Evolutionary conservation across 64 coral and sea anemone genomes (phyloP), one percentile per base, ranked within the genome.

Genomic region (Catalaphyllia jardinei): DNA sequence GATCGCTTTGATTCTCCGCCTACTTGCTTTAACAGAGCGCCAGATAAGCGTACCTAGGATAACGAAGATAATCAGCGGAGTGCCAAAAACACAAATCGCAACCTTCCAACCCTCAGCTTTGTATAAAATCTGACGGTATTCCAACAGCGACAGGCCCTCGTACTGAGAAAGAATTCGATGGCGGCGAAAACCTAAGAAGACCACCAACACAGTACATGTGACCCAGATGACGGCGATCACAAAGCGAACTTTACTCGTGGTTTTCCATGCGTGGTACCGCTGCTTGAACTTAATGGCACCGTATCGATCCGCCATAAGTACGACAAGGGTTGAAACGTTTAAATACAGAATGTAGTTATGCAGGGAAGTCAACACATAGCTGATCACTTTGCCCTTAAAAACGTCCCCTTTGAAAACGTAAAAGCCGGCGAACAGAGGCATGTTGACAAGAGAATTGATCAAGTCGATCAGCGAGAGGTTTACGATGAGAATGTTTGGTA

Each of bases 401-500:
- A 77, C 1, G 0, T 49, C 13, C 13, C 10, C 14, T 14, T 64
- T 60, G 52, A 55, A 33, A n/a, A 88, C 24, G 25, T 77, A 77
- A 29, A 62, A 88, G 10, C 73, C 73, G 11, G 30, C 73, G 52
- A 88, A 88, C 0, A 88, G 38, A n/a, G 87, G 87, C 73, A 88
- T 88, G 73, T 88, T 88, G 0, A 88, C 15, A 14, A 88, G 10
- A 18, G 87, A n/a, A 22, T 88, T 77, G 19, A 50, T 62, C 7
- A 77, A 29, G 31, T 88, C 87, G 20, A 88, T 77, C 10, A 88
- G 72, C 33, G 87, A 75, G 12, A 88, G 42, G 87, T 88, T 88
- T 3, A 77, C 87, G 29, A 88, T 55, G 13, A 88, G 52, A 88
- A 77, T 24, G 57, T 88, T 88, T 3, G 87, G 73, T 30, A 88